Percentiles rank a stretch among this genome's conserved stretches.
Evolutionary conservation across 2,888 invertebrate genomes (phyloP).

Genomic region (Notodonta dromedarius): DNA sequence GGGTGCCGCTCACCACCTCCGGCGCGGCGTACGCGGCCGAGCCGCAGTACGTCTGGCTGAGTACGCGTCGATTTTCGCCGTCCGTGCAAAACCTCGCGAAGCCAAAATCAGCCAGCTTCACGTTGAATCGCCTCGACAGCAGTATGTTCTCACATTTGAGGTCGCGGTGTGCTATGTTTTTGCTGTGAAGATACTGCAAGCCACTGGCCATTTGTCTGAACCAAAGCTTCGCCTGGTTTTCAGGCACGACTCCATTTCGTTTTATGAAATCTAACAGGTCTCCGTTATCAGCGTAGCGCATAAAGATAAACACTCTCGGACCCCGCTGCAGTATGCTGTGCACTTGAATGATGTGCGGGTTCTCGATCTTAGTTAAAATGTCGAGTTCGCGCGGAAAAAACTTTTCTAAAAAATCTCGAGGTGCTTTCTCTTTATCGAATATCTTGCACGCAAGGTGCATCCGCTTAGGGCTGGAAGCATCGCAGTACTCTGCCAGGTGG

Average conservation of each 20-base stretch:
- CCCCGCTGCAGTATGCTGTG: slow-evolving; percentile 94
- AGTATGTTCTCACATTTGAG: slow-evolving; percentile 97
- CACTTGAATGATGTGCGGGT: slow-evolving; percentile 95
- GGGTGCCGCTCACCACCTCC: slow-evolving; percentile 95
- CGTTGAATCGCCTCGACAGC: slow-evolving; percentile 92
- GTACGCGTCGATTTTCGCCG: slow-evolving; percentile 88
- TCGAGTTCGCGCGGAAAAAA: slow-evolving; percentile 97
- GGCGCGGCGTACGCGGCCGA: slow-evolving; percentile 98
- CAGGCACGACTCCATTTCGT: slow-evolving; percentile 89
- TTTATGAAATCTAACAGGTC: slow-evolving; percentile 94
- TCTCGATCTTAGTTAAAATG: slow-evolving; percentile 94
- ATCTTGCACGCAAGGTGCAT: slow-evolving; percentile 95
- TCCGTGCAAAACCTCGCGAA: slow-evolving; percentile 93
- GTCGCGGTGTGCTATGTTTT: slow-evolving; percentile 95
- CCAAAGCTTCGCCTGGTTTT: slow-evolving; percentile 92
- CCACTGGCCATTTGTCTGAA: slow-evolving; percentile 94
- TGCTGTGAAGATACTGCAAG: slow-evolving; percentile 91
- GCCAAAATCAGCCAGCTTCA: slow-evolving; percentile 97
- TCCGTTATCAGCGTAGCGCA: slow-evolving; percentile 96
- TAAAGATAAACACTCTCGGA: slow-evolving; percentile 94
- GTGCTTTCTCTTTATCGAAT: slow-evolving; percentile 95
- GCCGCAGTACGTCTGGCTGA: slow-evolving; percentile 97
- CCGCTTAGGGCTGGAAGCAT: slow-evolving; percentile 87
- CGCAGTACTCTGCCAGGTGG: slow-evolving; percentile 92
- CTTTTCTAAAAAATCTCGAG: slow-evolving; percentile 94